Percentiles rank a stretch among this genome's conserved stretches.
These are phyloP conservation scores for Harpagifer antarcticus DNA, from an alignment of 2,797 vertebrate genomes.

Conservation along the genomic window DNA sequence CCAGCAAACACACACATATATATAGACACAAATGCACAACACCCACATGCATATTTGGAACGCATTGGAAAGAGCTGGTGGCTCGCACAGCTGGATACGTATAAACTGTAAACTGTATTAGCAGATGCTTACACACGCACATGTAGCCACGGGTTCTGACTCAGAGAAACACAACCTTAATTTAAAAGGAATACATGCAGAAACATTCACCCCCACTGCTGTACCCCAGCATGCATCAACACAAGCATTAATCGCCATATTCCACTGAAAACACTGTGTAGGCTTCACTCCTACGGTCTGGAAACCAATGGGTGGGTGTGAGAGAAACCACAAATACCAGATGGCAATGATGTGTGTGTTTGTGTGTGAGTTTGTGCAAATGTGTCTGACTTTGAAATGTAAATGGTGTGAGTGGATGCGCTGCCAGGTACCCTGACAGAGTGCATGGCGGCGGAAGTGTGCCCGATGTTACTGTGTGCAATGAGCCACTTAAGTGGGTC, in stretches of 20 bases:
- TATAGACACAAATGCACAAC: constrained; percentile 30
- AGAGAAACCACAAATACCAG: constrained; percentile 60
- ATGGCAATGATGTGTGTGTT: constrained; percentile 52
- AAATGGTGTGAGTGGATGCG: constrained; percentile 61
- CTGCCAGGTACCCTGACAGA: constrained; percentile 67
- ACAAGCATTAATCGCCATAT: constrained; percentile 27
- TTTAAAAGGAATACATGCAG: constrained; percentile 39
- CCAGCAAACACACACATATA: constrained; percentile 26
- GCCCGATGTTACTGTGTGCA: constrained; percentile 39
- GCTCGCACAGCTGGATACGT: constrained; percentile 53
- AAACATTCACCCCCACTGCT: constrained; percentile 30
- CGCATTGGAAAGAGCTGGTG: constrained; percentile 32
- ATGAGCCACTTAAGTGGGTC: constrained; percentile 60
- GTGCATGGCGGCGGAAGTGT: constrained; percentile 47
- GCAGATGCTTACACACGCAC: constrained; percentile 26
- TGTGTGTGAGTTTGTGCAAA: constrained; percentile 53
- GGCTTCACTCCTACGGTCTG: constrained; percentile 28
- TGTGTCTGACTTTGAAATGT: constrained; percentile 76
- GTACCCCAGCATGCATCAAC: constrained; percentile 38
- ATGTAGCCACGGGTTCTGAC: constrained; percentile 32
- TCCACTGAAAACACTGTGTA: constrained; percentile 26
- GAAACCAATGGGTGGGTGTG: constrained; percentile 45
- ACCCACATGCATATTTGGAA: constrained; percentile 50
- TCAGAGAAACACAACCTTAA: constrained; percentile 22
- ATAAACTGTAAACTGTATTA: constrained; percentile 34